phyloP scores from a whole-genome alignment of 2,888 invertebrate species.

The Leptopterna dolabrata region DNA sequence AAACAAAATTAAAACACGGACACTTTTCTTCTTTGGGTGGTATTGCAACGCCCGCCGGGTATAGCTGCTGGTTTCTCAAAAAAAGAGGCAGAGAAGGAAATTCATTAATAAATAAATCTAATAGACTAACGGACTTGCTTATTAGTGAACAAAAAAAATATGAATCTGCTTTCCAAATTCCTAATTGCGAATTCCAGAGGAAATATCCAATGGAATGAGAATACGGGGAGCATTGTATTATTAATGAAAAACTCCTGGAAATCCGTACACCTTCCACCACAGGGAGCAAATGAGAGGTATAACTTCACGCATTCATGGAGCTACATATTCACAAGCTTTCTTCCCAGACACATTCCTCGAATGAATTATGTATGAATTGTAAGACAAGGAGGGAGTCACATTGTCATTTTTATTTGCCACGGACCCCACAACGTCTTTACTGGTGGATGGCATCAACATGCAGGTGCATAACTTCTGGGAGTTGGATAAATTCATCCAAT shows the following conservation, averaged over 20 bases:
- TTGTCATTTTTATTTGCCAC: not conserved
- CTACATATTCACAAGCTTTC: not conserved
- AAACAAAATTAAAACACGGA: no score
- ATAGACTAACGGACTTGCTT: no score
- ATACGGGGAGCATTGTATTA: not conserved
- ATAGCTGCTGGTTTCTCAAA: no score
- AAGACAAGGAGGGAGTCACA: not conserved
- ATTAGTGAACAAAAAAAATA: not conserved
- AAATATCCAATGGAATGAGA: not conserved
- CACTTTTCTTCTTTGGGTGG: no score
- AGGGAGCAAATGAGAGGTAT: not conserved
- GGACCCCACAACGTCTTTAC: not conserved
- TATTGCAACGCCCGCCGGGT: no score
- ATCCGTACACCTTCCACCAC: not conserved
- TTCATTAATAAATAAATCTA: no score
- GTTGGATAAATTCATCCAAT: no score
- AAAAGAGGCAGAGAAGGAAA: no score
- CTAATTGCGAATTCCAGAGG: not conserved
- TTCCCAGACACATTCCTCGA: not conserved
- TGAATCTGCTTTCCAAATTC: not conserved
- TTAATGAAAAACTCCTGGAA: not conserved
- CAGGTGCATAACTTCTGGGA: not conserved
- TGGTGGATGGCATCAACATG: not conserved
- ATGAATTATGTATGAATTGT: not conserved
- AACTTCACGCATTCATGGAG: not conserved